Evolutionary conservation across 2,113 vertebrate species (phyloP).

Genomic region (Arothron firmamentum): DNA sequence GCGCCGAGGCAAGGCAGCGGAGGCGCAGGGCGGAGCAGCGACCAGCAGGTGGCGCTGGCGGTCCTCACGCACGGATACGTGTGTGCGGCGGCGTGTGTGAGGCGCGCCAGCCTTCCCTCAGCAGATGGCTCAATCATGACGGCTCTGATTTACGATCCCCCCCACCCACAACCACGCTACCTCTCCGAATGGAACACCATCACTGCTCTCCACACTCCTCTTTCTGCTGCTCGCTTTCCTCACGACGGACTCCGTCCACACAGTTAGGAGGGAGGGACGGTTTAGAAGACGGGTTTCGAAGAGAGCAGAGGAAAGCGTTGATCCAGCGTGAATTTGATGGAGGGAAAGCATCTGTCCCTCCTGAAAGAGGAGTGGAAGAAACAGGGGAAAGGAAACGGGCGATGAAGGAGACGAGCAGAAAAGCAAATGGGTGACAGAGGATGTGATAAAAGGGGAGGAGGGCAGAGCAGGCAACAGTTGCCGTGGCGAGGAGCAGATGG

Average conservation of each 20-base stretch:
- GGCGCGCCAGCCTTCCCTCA: constrained; percentile 63
- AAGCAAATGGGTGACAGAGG: constrained; percentile 33
- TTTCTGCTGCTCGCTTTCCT: constrained; percentile 16
- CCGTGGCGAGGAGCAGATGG: constrained; percentile 62
- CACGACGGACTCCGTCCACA: constrained; percentile 47
- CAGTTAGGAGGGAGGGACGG: constrained; percentile 32
- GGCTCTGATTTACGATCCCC: constrained; percentile 72
- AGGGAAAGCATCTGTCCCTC: constrained; percentile 26
- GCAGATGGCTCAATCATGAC: constrained; percentile 78
- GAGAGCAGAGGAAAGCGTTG: neutral
- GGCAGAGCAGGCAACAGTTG: constrained; percentile 58
- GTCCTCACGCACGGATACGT: constrained; percentile 45
- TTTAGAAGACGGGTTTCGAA: constrained; percentile 40
- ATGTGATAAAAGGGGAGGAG: constrained; percentile 35
- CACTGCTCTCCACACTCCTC: constrained; percentile 45
- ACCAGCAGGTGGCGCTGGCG: constrained; percentile 69
- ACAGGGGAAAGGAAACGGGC: neutral
- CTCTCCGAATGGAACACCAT: constrained; percentile 44
- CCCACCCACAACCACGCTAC: constrained; percentile 45
- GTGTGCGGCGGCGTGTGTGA: constrained; percentile 17
- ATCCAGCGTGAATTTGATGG: constrained; percentile 22
- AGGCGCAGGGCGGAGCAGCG: constrained; percentile 27
- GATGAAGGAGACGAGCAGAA: neutral
- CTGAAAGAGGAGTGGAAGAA: constrained; percentile 4
- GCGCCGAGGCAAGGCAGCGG: constrained; percentile 35